Conservation (phyloP, 2,888 invertebrate genomes). For the Vanessa cardui region DNA sequence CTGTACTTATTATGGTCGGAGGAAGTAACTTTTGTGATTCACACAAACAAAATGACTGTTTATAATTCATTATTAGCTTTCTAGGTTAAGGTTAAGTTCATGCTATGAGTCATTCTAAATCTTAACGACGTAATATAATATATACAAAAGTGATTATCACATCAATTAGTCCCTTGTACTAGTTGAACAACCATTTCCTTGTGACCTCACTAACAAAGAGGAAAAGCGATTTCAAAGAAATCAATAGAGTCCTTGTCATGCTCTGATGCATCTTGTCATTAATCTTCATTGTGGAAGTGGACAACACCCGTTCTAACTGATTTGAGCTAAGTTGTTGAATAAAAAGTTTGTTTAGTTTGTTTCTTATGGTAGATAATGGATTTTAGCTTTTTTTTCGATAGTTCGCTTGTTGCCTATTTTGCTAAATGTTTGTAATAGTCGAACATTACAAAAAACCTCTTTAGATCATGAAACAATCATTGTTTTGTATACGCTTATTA, state of each 20-base stretch:
- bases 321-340: slow-evolving; percentile 4
- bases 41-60: slow-evolving; percentile 49
- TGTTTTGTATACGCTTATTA: background rate
- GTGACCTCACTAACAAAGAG: slow-evolving; percentile 39
- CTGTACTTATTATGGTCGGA: slow-evolving; percentile 56
- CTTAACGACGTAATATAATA: background rate
- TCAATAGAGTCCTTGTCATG: slow-evolving; percentile 40
- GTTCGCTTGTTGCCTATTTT: background rate
- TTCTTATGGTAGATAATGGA: background rate
- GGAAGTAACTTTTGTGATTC: slow-evolving; percentile 48
- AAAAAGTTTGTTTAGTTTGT: background rate
- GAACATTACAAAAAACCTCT: background rate
- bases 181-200: slow-evolving; percentile 24
- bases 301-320: slow-evolving; percentile 41
- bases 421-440: background rate
- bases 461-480: background rate
- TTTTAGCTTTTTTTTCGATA: background rate
- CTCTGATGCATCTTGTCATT: slow-evolving; percentile 44
- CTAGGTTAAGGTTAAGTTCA: slow-evolving; percentile 40
- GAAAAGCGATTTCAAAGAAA: slow-evolving; percentile 43
- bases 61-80: slow-evolving; percentile 22
- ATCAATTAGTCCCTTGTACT: slow-evolving; percentile 23
- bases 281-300: slow-evolving; percentile 46
- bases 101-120: slow-evolving; percentile 5
- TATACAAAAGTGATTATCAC: background rate